Conservation (phyloP, 2,888 invertebrate genomes). For the Trissoscelio sp. region DNA sequence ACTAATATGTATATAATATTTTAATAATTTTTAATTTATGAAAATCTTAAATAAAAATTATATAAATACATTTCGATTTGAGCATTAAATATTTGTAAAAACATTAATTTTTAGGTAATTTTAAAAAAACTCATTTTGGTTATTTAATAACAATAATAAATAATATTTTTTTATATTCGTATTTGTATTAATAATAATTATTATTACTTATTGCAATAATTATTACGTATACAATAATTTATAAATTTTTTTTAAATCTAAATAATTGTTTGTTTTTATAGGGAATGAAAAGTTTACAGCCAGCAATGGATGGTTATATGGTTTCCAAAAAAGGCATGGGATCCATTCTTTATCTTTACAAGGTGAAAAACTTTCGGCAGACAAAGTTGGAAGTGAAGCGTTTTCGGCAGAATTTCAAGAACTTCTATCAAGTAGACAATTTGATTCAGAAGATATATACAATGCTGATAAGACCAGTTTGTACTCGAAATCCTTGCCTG, state of each 20-base stretch:
- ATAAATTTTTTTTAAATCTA: no score
- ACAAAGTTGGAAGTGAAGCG: conserved; percentile 45
- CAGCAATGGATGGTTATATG: conserved; percentile 60
- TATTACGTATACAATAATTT: no score
- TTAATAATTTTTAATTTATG: neutral
- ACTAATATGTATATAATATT: no score
- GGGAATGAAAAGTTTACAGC: conserved; percentile 32
- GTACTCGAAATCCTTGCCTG: conserved; percentile 70
- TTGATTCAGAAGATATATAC: conserved; percentile 64
- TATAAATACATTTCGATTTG: neutral
- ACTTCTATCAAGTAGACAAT: conserved; percentile 33
- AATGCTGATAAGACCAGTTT: conserved; percentile 73
- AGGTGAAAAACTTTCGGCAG: conserved; percentile 63
- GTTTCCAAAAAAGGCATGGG: conserved; percentile 60
- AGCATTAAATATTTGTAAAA: neutral
- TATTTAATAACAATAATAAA: no score
- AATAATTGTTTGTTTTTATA: neutral
- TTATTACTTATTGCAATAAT: no score
- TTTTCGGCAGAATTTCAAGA: conserved; percentile 46
- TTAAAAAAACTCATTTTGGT: conserved; percentile 1
- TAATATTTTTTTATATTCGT: no score
- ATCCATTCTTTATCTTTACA: conserved; percentile 49
- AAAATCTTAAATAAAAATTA: no score
- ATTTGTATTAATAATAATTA: neutral
- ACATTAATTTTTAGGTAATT: neutral